Evolutionary conservation across 2,113 vertebrate species (phyloP), one percentile per base, ranked within the genome.

Genomic region (Zingel zingel): DNA sequence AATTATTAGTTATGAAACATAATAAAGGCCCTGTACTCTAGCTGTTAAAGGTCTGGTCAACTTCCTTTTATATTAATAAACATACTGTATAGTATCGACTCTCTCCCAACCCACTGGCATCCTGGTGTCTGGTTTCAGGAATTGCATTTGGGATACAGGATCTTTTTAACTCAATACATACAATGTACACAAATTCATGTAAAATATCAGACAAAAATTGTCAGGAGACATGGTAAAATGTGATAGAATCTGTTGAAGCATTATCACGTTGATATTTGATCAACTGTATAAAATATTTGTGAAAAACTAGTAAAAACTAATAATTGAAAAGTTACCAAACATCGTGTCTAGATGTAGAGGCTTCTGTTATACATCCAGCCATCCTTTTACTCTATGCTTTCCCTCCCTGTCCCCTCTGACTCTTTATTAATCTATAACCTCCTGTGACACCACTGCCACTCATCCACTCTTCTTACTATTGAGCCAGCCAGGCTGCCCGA

Each of bases 401-500:
- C 63, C 23, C 23, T 70, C 59, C 56, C 53, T 19, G 7, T 73
- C 65, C 39, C 74, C 30, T 54, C 54, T 64, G 73, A 86, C 83
- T 83, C 63, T 30, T 68, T 48, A 43, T 78, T 73, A 79, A 86
- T 88, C 88, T 82, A 76, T 83, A 69, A 75, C 82, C 77, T 81
- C 50, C 70, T 79, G 87, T 82, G 85, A 82, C 86, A 83, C 79
- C 25, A 45, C 86, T 89, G 88, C 85, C 89, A 88, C 86, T 87
- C 85, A 86, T 76, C 84, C 86, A 70, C 89, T 85, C 82, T 54
- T 79, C 84, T 89, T 84, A 87, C 85, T 77, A 77, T 14, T 70
- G 84, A 88, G 83, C 80, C 81, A 75, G 74, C 72, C 86, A 77
- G 85, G 70, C 86, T 43, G 57, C 77, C 82, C 65, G 56, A 82